Evolutionary conservation across 1,140 invertebrate species (phyloP), one percentile per base, ranked within the genome.

Genomic region (Heliconius hermathena): DNA sequence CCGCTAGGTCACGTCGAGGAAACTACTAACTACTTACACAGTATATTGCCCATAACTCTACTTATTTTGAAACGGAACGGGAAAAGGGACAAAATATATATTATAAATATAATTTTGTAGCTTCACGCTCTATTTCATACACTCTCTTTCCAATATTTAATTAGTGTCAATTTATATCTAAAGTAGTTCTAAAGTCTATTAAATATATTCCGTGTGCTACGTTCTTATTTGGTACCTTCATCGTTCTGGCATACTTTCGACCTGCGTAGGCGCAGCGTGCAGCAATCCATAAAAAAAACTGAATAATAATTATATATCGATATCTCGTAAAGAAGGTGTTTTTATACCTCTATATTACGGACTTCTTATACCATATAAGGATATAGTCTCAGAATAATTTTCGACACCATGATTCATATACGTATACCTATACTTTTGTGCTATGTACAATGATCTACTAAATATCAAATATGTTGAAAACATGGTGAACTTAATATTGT

Each of bases 231-330:
- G 8, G 8, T 29, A 5, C 60, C 26, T 26, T 29, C 13, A 26
- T 29, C 60, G n/a, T 22, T 66, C 11, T 13, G 9, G 60, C 49
- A 75, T 46, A 60, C 73, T 66, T 54, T 74, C 73, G 60, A 81
- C 71, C 57, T 74, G 72, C 71, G 71, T 77, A 41, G 80, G 80
- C 57, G 60, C 78, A 52, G 26, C 38, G 72, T 66, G 60, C 60
- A 66, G 1, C 26, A 4, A 26, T 66, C 13, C 22, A 29, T 16
- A 66, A 13, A 29, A 41, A 66, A 66, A 66, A 66, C 26, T 29
- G 22, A 29, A 66, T 66, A 66, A 66, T 66, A 22, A 66, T 26
- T 66, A 66, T 52, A 6, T 66, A 66, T 66, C 20, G 54, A 57
- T 57, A 57, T 8, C 60, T 66, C 60, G n/a, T 13, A 26, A 66